These are phyloP conservation scores for Antrozous pallidus DNA, from an alignment of 2,797 vertebrate species.

Conservation along the genomic window DNA sequence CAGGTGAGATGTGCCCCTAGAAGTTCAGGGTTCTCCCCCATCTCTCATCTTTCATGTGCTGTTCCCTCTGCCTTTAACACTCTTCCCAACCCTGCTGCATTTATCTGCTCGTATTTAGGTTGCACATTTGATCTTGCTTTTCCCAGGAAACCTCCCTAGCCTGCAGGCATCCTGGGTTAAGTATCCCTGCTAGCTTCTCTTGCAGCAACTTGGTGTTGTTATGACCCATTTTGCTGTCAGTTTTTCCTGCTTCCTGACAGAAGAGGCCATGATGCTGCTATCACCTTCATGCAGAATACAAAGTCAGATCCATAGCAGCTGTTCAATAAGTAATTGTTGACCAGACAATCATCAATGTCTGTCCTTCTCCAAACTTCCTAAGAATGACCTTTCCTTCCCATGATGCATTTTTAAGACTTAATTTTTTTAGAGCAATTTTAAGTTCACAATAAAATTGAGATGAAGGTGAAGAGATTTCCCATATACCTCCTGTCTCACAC, in stretches of 20 bases:
- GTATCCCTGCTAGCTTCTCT: neutral
- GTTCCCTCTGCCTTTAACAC: neutral
- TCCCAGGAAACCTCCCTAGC: neutral
- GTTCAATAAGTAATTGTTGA: neutral
- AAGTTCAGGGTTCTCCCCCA: neutral
- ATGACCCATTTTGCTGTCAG: neutral
- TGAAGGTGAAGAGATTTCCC: no score
- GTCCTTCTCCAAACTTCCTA: neutral
- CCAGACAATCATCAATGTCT: neutral
- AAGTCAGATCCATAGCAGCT: neutral
- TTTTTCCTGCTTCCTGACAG: neutral
- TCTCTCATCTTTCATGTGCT: neutral
- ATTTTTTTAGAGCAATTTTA: no score
- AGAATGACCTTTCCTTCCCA: slow-evolving; percentile 18
- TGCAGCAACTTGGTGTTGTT: neutral
- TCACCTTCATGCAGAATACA: neutral
- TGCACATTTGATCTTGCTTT: neutral
- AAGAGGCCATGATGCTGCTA: neutral
- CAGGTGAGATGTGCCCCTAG: neutral
- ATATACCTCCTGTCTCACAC: no score
- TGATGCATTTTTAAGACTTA: neutral
- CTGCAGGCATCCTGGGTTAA: neutral
- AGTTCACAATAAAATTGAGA: no score
- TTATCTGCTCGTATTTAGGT: neutral
- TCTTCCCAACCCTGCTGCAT: neutral